Evolutionary conservation across 2,113 vertebrate genomes (phyloP).

Genomic region (Archocentrus centrarchus): DNA sequence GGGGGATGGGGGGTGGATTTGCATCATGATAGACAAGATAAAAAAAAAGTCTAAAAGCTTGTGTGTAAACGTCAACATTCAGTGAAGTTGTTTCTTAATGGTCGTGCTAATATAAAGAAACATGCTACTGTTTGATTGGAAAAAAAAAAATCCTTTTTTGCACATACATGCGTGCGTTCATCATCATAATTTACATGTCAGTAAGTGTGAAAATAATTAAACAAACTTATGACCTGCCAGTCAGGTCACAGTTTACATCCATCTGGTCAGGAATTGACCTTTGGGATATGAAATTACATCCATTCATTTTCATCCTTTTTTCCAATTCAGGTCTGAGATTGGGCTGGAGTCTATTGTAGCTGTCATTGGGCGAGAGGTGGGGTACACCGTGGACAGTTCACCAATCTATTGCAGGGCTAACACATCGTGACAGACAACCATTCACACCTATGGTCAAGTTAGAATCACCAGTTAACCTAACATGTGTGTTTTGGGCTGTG

Average conservation of each 20-base stretch:
- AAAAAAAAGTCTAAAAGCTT: not conserved
- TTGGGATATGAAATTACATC: too few species aligned
- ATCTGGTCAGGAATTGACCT: not conserved
- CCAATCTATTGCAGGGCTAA: not conserved
- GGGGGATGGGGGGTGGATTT: not conserved
- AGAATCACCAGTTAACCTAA: too few species aligned
- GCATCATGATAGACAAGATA: not conserved
- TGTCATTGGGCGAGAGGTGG: not conserved
- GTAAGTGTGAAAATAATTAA: not conserved
- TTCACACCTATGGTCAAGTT: too few species aligned
- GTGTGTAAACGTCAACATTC: not conserved
- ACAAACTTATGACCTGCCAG: not conserved
- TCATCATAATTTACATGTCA: not conserved
- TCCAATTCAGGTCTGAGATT: not conserved
- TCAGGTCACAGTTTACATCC: not conserved
- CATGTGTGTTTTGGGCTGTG: not conserved
- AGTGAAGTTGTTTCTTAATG: not conserved
- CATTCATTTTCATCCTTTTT: not conserved
- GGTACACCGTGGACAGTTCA: not conserved
- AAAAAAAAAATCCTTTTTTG: not conserved
- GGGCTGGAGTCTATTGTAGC: not conserved
- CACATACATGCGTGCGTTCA: fast-evolving
- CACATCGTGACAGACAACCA: not conserved
- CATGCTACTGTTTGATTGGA: not conserved
- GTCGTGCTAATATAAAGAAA: too few species aligned